A percentile compares a stretch with the other conserved stretches of the same genome.
Conservation (phyloP, 1,140 invertebrate genomes). For the Prorops nasuta region DNA sequence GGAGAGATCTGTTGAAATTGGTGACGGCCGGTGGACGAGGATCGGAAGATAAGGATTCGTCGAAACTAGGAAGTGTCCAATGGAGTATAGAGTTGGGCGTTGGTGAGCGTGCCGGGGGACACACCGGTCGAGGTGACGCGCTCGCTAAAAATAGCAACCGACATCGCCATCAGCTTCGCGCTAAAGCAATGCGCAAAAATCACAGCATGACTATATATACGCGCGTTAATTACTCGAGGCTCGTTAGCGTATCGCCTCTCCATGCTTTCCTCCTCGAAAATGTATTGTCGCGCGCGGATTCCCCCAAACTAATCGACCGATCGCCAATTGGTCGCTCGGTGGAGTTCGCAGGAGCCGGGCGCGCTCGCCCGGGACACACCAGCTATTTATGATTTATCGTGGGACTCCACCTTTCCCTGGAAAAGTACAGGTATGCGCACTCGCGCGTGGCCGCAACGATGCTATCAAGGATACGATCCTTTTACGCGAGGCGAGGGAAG, state of each 20-base stretch:
- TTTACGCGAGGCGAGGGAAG: conserved; percentile 11
- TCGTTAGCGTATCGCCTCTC: no score
- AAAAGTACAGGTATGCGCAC: conserved; percentile 7
- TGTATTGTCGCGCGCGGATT: no score
- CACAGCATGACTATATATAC: no score
- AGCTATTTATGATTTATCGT: conserved; percentile 11
- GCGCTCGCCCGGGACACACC: no score
- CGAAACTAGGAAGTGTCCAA: conserved; percentile 36
- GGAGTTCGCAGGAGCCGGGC: no score
- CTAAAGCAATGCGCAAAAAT: no score
- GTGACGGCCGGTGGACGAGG: neutral
- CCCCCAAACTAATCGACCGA: no score
- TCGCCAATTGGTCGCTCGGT: no score
- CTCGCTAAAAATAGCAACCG: conserved; percentile 50
- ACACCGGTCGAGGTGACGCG: conserved; percentile 46
- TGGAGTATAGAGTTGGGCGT: conserved; percentile 1
- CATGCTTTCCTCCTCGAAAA: no score
- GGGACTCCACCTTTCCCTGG: conserved; percentile 16
- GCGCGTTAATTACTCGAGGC: no score
- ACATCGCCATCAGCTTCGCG: conserved; percentile 30
- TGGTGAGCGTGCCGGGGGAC: conserved; percentile 25
- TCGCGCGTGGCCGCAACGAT: conserved; percentile 12
- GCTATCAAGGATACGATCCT: conserved; percentile 17
- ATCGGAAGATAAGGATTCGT: conserved; percentile 30
- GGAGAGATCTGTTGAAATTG: no score